phyloP scores from a whole-genome alignment of 2,113 vertebrate species.

The Lagopus leucura region DNA sequence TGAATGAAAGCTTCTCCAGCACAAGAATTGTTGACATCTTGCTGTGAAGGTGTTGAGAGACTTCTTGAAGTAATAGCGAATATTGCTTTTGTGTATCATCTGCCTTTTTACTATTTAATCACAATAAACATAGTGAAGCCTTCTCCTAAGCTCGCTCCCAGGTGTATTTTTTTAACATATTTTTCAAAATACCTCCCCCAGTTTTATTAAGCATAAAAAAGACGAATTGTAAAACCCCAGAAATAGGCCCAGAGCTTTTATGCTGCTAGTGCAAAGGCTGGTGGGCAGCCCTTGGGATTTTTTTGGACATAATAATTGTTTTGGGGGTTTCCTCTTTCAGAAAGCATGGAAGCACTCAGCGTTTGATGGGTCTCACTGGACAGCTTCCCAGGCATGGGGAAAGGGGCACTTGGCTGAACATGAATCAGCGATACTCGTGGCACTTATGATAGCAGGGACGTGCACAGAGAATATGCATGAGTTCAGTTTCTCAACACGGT shows the following conservation, averaged over 20 bases:
- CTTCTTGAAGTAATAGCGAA: not conserved
- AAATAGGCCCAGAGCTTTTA: not conserved
- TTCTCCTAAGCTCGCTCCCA: not conserved
- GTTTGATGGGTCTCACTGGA: not conserved
- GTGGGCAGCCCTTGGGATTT: not conserved
- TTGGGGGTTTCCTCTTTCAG: not conserved
- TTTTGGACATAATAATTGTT: not conserved
- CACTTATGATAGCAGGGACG: not conserved
- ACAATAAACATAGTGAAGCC: not conserved
- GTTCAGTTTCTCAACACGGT: not conserved
- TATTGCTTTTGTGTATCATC: not conserved
- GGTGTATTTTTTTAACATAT: not conserved
- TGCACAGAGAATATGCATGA: not conserved
- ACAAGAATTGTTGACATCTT: not conserved
- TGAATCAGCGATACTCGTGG: not conserved
- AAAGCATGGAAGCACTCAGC: not conserved
- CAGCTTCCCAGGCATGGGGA: not conserved
- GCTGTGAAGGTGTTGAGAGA: not conserved
- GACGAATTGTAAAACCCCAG: not conserved
- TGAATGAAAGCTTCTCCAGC: not conserved
- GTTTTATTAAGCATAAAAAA: not conserved
- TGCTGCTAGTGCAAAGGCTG: not conserved
- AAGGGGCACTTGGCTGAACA: not conserved
- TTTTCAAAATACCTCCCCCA: not conserved
- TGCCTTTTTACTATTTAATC: not conserved